Percentiles rank a stretch among this genome's conserved stretches.
phyloP scores from a whole-genome alignment of 2,797 vertebrate genomes.

The Mionectes olivaceus region DNA sequence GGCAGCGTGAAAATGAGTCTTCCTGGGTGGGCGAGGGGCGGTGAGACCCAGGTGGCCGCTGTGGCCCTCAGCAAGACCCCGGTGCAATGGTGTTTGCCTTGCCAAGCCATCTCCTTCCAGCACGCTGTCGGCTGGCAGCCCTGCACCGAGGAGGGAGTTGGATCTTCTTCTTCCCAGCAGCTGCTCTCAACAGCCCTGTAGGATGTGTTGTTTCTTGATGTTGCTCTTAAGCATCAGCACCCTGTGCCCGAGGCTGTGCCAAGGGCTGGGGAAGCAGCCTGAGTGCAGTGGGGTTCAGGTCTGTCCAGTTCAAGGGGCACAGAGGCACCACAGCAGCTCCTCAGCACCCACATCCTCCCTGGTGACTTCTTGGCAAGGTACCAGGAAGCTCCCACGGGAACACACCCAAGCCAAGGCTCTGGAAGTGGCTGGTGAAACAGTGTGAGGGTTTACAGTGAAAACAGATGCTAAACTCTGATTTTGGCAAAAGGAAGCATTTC shows the following conservation, averaged over 20 bases:
- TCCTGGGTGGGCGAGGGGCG: neutral
- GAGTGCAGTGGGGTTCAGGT: accelerated
- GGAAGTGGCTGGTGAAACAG: neutral
- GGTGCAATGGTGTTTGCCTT: accelerated
- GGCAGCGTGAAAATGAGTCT: neutral
- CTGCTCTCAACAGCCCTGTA: neutral
- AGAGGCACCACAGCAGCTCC: neutral
- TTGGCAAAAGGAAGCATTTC: neutral
- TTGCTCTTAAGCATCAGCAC: neutral
- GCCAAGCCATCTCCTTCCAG: neutral
- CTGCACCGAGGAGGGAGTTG: accelerated
- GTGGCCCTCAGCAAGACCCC: accelerated
- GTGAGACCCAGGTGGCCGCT: neutral
- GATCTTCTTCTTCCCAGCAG: neutral
- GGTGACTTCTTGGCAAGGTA: neutral
- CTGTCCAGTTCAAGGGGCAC: accelerated
- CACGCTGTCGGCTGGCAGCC: neutral
- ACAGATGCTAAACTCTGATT: neutral
- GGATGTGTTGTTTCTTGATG: neutral
- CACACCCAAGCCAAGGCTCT: neutral
- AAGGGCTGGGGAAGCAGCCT: neutral
- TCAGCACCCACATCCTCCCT: neutral
- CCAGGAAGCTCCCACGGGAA: neutral
- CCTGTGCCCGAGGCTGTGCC: neutral
- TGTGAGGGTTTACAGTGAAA: neutral